A percentile compares a stretch with the other conserved stretches of the same genome.
Conservation (phyloP, 1,140 invertebrate species). For the Brachionus rubens region DNA sequence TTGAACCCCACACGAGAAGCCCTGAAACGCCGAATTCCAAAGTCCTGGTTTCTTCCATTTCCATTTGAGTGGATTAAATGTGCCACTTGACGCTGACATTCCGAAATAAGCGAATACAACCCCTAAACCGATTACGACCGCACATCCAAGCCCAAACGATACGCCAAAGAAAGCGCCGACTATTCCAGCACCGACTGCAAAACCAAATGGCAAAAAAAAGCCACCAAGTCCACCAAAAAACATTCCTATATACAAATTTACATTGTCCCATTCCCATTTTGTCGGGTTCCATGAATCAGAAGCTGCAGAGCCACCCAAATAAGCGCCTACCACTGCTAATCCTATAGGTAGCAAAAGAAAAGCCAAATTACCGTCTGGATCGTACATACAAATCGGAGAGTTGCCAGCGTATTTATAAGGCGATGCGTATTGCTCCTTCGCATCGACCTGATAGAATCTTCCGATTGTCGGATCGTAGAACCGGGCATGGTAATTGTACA, state of each 20-base stretch:
- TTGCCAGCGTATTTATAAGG: conserved; percentile 21
- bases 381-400: conserved; percentile 9
- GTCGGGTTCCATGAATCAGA: background rate
- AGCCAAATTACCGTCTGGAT: conserved; percentile 17
- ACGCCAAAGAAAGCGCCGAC: background rate
- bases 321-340: background rate
- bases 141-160: background rate
- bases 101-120: background rate
- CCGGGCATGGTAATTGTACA: conserved; percentile 21
- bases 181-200: background rate
- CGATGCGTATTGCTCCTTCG: conserved; percentile 19
- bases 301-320: conserved; percentile 4
- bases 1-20: background rate
- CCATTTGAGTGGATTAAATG: conserved; percentile 11
- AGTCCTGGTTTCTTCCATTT: conserved; percentile 2
- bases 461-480: conserved; percentile 25
- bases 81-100: background rate
- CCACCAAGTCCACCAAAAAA: background rate
- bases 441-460: conserved; percentile 19
- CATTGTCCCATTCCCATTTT: conserved; percentile 21
- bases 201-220: background rate
- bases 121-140: background rate
- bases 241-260: conserved; percentile 1
- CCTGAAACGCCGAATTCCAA: conserved; percentile 5
- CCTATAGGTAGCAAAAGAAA: background rate